Evolutionary conservation across 1,140 invertebrate genomes (phyloP).

Genomic region (Drosophila equinoxialis): DNA sequence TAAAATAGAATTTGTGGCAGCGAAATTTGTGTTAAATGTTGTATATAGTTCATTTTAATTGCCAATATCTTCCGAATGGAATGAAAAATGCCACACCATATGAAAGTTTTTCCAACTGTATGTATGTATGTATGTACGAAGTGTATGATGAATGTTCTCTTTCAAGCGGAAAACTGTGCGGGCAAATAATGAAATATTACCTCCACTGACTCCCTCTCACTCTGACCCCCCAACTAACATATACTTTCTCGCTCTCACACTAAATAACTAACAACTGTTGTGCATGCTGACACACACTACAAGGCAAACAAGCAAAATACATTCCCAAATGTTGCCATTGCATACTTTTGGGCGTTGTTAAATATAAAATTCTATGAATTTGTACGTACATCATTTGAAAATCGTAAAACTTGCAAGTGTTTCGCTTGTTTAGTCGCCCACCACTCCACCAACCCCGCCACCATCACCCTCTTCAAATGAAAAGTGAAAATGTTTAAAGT

Average conservation of each 20-base stretch:
- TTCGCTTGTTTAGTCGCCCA: constrained; percentile 44
- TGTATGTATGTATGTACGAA: neutral
- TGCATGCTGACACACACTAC: constrained; percentile 24
- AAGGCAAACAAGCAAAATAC: constrained; percentile 3
- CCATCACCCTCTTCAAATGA: neutral
- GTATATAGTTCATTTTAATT: constrained; percentile 41
- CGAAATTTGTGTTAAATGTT: constrained; percentile 10
- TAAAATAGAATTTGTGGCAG: constrained; percentile 9
- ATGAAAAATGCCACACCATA: neutral
- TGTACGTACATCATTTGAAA: constrained; percentile 82
- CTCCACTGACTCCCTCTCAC: constrained; percentile 12
- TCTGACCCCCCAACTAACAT: neutral
- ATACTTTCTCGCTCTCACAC: constrained; percentile 13
- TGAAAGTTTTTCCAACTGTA: constrained; percentile 26
- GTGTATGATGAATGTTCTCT: constrained; percentile 67
- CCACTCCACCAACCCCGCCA: neutral
- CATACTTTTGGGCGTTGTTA: constrained; percentile 71
- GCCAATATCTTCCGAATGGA: constrained; percentile 4
- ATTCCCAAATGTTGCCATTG: constrained; percentile 20
- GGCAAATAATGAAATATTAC: constrained; percentile 78
- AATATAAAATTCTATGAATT: constrained; percentile 82
- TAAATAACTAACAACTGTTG: constrained; percentile 65
- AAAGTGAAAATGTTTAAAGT: constrained; percentile 27
- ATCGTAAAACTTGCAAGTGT: constrained; percentile 80
- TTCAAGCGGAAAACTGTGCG: constrained; percentile 47